Evolutionary conservation across 2,113 vertebrate genomes (phyloP), one percentile per base, ranked within the genome.

Genomic region (Pseudolaguvia tuberculata): DNA sequence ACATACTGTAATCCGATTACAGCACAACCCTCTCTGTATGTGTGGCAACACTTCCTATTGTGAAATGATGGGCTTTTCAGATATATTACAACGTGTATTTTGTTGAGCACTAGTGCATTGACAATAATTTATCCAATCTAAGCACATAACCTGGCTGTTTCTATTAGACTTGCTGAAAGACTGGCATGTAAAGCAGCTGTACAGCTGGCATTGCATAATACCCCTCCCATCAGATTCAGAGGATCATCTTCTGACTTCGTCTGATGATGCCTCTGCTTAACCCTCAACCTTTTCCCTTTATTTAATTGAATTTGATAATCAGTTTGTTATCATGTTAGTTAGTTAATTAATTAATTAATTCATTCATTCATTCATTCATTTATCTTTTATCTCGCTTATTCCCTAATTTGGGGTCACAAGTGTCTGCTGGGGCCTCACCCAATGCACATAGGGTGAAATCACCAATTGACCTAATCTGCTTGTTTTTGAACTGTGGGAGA

Each of bases 1-100:
- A 80, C 76, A 45, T 42, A 53, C 78, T 86, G 80, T 86, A 90
- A 88, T 89, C 89, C 65, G 88, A 88, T 91, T 90, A 90, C 79
- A 86, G 78, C 80, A 83, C 79, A 87, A 87, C 83, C 78, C 79
- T 90, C 88, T 87, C 70, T 55, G 52, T 3, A 18, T 45, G 50
- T 18, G 56, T 66, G 35, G 66, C 23, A 39, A 17, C 15, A 50
- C 17, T 42, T 18, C 17, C 15, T 53, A 11, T 42, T 51, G 27
- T 50, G 29, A 2, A 57, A 39, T 23, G 45, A 17, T 2, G 18
- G 25, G 5, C 20, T 55, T 70, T 70, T 39, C 39, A 55, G 1
- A 27, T 12, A 50, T 59, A 61, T 10, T 31, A 15, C 1, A 48
- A 45, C 17, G 18, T 21, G 2, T 6, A 23, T 15, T 45, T 23